Evolutionary conservation across 2,888 invertebrate species (phyloP).

Genomic region (Synanthedon tipuliformis): DNA sequence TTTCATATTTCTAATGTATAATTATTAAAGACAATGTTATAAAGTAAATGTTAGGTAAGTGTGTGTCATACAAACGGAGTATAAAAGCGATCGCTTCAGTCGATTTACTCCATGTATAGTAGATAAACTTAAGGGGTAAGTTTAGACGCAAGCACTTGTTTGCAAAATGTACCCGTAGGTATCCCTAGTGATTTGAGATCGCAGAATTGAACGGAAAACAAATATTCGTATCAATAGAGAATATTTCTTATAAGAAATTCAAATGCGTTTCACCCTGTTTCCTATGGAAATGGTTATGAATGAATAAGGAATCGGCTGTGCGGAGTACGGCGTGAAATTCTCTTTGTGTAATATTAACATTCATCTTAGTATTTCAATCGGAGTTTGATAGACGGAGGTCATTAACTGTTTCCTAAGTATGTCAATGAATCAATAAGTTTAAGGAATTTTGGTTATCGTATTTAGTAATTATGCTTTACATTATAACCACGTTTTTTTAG

Average conservation of each 20-base stretch:
- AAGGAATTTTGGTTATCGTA: too few relatives aligned
- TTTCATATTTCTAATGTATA: too few relatives aligned
- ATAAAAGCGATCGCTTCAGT: constrained; percentile 9
- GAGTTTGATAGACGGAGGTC: constrained; percentile 16
- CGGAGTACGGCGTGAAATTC: constrained; percentile 25
- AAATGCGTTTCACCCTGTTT: constrained; percentile 40
- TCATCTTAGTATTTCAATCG: constrained; percentile 21
- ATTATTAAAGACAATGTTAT: too few relatives aligned
- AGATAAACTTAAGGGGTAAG: constrained; percentile 3
- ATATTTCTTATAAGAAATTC: constrained; percentile 44
- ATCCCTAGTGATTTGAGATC: constrained; percentile 31
- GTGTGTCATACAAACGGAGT: background rate
- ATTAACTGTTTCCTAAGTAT: background rate
- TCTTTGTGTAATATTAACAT: constrained; percentile 16
- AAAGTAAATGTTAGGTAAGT: background rate
- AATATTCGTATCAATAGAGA: constrained; percentile 44
- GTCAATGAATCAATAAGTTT: too few relatives aligned
- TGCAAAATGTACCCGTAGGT: constrained; percentile 17
- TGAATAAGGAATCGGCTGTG: constrained; percentile 42
- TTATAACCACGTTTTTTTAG: too few relatives aligned
- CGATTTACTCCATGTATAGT: constrained; percentile 10
- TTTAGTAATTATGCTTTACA: too few relatives aligned
- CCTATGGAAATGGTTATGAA: constrained; percentile 46
- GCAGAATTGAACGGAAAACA: constrained; percentile 32
- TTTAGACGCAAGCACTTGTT: constrained; percentile 1